These are phyloP conservation scores for Thalassoma bifasciatum DNA, from an alignment of 2,113 vertebrate species.

Conservation along the genomic window DNA sequence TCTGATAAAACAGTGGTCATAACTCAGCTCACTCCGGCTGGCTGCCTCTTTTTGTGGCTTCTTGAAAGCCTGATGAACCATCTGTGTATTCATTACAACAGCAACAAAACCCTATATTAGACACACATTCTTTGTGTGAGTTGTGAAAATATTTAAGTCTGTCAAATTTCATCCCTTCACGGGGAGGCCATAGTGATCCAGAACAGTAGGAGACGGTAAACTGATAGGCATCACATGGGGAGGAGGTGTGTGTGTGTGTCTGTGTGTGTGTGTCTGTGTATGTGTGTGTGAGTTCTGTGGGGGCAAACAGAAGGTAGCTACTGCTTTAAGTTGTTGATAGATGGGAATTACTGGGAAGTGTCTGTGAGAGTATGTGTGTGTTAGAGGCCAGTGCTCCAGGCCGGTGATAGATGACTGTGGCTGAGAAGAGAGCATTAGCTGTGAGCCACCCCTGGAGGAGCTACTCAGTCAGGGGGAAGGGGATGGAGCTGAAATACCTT, in stretches of 20 bases:
- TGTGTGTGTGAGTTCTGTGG: constrained; percentile 23
- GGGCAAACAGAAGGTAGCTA: constrained; percentile 66
- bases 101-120: constrained; percentile 74
- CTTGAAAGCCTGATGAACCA: constrained; percentile 30
- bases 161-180: constrained; percentile 56
- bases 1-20: constrained; percentile 43
- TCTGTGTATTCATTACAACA: constrained; percentile 70
- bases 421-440: constrained; percentile 66
- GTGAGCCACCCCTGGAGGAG: constrained; percentile 56
- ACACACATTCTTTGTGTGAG: constrained; percentile 61
- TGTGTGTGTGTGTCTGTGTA: constrained; percentile 5
- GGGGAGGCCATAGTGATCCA: constrained; percentile 47
- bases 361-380: constrained; percentile 45
- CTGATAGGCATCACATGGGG: constrained; percentile 57
- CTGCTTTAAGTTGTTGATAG: constrained; percentile 73
- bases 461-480: constrained; percentile 50
- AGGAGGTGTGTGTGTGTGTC: constrained; percentile 25
- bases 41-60: constrained; percentile 1
- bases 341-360: constrained; percentile 68
- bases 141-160: constrained; percentile 75
- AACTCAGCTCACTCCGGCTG: constrained; percentile 14
- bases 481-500: constrained; percentile 64
- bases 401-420: constrained; percentile 71
- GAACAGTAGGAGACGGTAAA: constrained; percentile 75
- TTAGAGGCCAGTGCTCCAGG: constrained; percentile 52